phyloP scores from a whole-genome alignment of 2,113 vertebrate genomes.

The Arvicanthis niloticus region DNA sequence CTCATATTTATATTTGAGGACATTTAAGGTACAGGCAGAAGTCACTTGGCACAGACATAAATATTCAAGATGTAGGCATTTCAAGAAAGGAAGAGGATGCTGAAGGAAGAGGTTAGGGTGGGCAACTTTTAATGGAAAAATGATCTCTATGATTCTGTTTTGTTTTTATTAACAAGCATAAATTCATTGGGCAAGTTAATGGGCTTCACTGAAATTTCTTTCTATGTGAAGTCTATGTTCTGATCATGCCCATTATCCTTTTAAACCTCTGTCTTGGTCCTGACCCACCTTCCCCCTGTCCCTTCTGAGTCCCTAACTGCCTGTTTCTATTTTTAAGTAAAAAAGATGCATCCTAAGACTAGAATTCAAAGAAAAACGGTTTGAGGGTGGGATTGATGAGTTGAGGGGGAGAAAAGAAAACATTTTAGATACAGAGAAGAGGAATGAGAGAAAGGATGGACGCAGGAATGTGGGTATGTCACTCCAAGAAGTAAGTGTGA shows the following conservation, averaged over 20 bases:
- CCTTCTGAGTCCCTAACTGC: background rate
- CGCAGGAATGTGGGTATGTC: background rate
- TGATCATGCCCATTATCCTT: background rate
- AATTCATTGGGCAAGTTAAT: background rate
- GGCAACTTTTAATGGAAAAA: background rate
- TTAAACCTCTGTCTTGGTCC: background rate
- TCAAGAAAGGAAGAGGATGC: background rate
- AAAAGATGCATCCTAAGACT: background rate
- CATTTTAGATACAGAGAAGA: constrained; percentile 6
- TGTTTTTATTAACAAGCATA: background rate
- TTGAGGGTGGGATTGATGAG: background rate
- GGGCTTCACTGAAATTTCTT: background rate
- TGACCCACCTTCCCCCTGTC: background rate
- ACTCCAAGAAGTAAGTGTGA: constrained; percentile 22
- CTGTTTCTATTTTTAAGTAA: background rate
- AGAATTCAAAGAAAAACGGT: constrained; percentile 9
- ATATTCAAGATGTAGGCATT: background rate
- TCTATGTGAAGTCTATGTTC: background rate
- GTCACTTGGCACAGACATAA: background rate
- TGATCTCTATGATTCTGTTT: background rate
- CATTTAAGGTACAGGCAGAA: background rate
- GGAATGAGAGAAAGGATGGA: background rate
- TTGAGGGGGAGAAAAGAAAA: background rate
- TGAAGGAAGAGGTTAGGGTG: background rate
- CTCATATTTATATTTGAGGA: background rate